A percentile compares a stretch with the other conserved stretches of the same genome.
Conservation (phyloP, 53 echinoderm and acorn worm genomes). For the Paracentrotus lividus region DNA sequence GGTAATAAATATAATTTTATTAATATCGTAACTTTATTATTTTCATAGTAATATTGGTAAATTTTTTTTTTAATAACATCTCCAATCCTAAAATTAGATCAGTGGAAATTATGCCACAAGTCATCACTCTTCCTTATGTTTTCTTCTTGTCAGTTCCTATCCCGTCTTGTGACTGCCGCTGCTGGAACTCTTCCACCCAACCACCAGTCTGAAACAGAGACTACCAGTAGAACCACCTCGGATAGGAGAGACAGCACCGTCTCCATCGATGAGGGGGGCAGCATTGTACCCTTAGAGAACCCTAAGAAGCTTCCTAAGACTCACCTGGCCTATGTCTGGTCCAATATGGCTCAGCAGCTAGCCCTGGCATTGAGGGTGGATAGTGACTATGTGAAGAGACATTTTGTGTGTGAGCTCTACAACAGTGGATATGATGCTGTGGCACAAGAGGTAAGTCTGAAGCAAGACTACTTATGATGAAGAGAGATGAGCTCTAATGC, state of each 20-base stretch:
- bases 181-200: constrained; percentile 82
- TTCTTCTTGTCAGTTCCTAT: constrained; percentile 78
- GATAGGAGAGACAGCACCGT: constrained; percentile 60
- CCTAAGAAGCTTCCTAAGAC: constrained; percentile 73
- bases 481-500: background rate
- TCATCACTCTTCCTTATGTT: background rate
- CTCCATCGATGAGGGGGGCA: constrained; percentile 32
- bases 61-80: too few relatives aligned
- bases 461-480: background rate
- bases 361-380: constrained; percentile 85
- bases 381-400: constrained; percentile 87
- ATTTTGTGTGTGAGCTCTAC: constrained; percentile 93
- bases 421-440: constrained; percentile 93
- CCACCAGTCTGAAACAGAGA: constrained; percentile 62
- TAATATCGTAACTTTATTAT: too few relatives aligned
- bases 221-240: constrained; percentile 54
- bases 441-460: constrained; percentile 87
- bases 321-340: constrained; percentile 88
- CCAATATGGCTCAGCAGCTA: constrained; percentile 80
- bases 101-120: background rate
- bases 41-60: too few relatives aligned
- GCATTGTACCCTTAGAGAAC: constrained; percentile 68
- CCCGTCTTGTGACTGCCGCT: constrained; percentile 79
- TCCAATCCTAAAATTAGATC: background rate
- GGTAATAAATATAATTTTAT: too few relatives aligned